A percentile compares a stretch with the other conserved stretches of the same genome.
phyloP scores from a whole-genome alignment of 2,888 invertebrate genomes.

The Branchinecta sandiegonensis region DNA sequence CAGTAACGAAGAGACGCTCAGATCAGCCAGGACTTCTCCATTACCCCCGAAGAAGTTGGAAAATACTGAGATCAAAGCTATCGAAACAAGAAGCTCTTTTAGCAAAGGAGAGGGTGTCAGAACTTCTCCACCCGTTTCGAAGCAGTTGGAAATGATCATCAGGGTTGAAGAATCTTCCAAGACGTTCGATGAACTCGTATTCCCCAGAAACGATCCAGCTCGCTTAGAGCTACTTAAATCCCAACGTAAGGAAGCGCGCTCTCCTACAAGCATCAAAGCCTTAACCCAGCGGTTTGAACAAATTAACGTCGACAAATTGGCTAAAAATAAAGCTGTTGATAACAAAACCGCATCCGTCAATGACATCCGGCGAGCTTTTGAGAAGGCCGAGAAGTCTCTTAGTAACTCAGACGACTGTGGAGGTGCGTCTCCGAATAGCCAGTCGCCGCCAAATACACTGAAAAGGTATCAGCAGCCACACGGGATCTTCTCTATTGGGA shows the following conservation, averaged over 20 bases:
- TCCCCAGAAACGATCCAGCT: background rate
- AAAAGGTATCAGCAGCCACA: background rate
- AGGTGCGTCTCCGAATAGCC: background rate
- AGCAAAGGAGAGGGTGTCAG: background rate
- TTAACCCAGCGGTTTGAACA: background rate
- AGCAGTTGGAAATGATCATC: background rate
- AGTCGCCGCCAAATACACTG: background rate
- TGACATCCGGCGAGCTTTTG: conserved; percentile 45
- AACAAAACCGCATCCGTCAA: conserved; percentile 38
- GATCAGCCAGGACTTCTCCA: background rate
- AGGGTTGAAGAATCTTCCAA: background rate
- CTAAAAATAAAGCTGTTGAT: conserved; percentile 16
- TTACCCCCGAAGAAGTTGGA: background rate
- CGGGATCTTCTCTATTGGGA: background rate
- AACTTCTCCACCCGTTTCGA: background rate
- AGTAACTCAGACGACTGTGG: conserved; percentile 3
- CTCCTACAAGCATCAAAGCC: conserved; percentile 6
- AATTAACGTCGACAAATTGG: conserved; percentile 15
- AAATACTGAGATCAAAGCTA: background rate
- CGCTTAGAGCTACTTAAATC: background rate
- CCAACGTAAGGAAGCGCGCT: background rate
- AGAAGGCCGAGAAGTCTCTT: conserved; percentile 35
- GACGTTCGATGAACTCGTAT: background rate
- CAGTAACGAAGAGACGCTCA: no score
- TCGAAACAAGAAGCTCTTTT: background rate